These are phyloP conservation scores for Bombus soroeensis DNA, from an alignment of 1,140 invertebrate species.

Conservation along the genomic window DNA sequence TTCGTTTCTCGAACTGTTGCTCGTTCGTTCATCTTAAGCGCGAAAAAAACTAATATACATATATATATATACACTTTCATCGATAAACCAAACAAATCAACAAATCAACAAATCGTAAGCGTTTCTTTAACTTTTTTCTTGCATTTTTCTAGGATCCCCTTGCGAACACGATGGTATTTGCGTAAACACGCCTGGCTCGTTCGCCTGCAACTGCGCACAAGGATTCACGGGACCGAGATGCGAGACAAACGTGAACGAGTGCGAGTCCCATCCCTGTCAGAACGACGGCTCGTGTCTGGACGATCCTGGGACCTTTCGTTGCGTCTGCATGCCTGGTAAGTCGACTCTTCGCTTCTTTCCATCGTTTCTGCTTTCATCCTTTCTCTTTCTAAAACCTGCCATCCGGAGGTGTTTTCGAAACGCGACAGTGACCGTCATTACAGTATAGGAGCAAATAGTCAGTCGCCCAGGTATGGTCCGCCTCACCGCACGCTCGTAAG, in stretches of 20 bases:
- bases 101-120: no score
- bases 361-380: background rate
- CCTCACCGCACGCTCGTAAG: constrained; percentile 30
- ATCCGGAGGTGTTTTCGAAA: no score
- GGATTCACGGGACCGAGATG: constrained; percentile 96
- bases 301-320: constrained; percentile 96
- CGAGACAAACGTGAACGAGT: constrained; percentile 97
- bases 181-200: constrained; percentile 97
- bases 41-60: no score
- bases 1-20: no score
- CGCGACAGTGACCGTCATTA: background rate
- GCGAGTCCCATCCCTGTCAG: constrained; percentile 96
- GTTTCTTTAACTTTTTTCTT: background rate
- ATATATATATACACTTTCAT: no score
- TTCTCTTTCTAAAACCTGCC: background rate
- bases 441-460: background rate
- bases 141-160: constrained; percentile 87
- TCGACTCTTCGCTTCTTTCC: constrained; percentile 29
- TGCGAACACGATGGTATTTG: constrained; percentile 97
- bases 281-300: constrained; percentile 97
- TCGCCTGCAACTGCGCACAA: constrained; percentile 95
- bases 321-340: constrained; percentile 98
- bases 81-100: no score
- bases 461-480: background rate
- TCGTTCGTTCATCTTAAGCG: no score